These are phyloP conservation scores for Metalampra italica DNA, from an alignment of 2,888 invertebrate species.

Conservation along the genomic window DNA sequence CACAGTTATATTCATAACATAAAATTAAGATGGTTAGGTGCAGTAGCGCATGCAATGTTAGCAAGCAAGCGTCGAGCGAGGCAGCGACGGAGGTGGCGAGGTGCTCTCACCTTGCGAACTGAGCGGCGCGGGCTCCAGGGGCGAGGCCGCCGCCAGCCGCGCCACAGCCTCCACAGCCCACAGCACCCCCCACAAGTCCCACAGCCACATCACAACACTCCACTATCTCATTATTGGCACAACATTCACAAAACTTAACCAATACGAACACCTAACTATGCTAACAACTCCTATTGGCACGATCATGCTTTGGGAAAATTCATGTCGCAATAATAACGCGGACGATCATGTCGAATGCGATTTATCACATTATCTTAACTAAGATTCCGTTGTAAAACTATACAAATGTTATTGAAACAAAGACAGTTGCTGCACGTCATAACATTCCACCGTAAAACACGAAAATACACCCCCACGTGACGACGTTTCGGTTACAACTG, in stretches of 20 bases:
- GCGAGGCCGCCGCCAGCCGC: slow-evolving; percentile 59
- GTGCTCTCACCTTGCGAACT: slow-evolving; percentile 68
- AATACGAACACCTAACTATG: slow-evolving; percentile 73
- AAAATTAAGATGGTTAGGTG: neutral
- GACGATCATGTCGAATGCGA: slow-evolving; percentile 35
- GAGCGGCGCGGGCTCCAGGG: slow-evolving; percentile 61
- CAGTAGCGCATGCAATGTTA: slow-evolving; percentile 42
- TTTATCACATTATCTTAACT: slow-evolving; percentile 60
- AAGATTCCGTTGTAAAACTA: slow-evolving; percentile 41
- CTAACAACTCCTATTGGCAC: slow-evolving; percentile 72
- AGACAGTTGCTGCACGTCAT: slow-evolving; percentile 75
- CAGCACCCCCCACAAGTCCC: slow-evolving; percentile 75
- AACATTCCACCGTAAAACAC: slow-evolving; percentile 63
- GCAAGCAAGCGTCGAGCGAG: slow-evolving; percentile 14
- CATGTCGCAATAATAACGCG: slow-evolving; percentile 53
- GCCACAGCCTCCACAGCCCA: slow-evolving; percentile 63
- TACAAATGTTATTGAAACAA: slow-evolving; percentile 65
- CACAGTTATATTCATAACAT: neutral
- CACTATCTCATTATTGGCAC: slow-evolving; percentile 79
- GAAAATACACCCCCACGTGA: slow-evolving; percentile 34
- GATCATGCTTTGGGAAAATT: slow-evolving; percentile 70
- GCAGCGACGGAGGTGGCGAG: slow-evolving; percentile 52
- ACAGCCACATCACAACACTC: slow-evolving; percentile 76
- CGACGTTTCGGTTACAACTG: slow-evolving; percentile 33
- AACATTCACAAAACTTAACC: slow-evolving; percentile 75